Evolutionary conservation across 2,888 invertebrate species (phyloP).

Genomic region (Ceriagrion tenellum): DNA sequence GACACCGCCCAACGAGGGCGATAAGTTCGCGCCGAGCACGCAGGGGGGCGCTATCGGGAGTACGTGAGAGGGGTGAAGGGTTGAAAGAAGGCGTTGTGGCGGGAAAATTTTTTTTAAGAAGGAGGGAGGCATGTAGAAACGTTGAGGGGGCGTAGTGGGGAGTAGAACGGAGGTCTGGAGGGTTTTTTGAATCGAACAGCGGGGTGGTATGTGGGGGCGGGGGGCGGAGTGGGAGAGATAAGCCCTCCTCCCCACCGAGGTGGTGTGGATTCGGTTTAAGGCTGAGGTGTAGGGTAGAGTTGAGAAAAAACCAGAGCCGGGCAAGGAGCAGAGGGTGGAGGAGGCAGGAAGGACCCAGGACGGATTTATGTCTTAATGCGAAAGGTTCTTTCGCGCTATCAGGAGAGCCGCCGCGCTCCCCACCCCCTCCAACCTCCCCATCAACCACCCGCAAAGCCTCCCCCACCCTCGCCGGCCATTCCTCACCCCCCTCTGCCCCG

Average conservation of each 20-base stretch:
- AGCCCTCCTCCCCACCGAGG: background rate
- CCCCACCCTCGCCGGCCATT: background rate
- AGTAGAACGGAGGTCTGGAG: background rate
- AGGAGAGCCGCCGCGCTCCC: background rate
- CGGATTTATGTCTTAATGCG: conserved; percentile 66
- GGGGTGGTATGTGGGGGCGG: background rate
- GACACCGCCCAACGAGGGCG: background rate
- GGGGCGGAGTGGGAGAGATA: background rate
- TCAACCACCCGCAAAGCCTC: background rate
- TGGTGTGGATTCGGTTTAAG: conserved; percentile 10
- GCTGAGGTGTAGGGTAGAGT: background rate
- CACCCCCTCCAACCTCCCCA: background rate
- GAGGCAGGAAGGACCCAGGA: conserved; percentile 29
- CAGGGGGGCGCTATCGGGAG: background rate
- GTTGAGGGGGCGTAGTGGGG: background rate
- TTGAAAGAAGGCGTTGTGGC: background rate
- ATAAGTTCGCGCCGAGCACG: conserved; percentile 34
- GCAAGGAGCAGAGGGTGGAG: background rate
- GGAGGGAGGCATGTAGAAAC: background rate
- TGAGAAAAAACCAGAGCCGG: background rate
- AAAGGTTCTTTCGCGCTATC: conserved; percentile 48
- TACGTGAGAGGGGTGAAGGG: background rate
- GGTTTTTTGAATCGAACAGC: background rate
- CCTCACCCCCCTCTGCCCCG: background rate
- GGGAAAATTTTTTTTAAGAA: background rate